phyloP scores from a whole-genome alignment of 2,113 vertebrate species.

The Panurus biarmicus region DNA sequence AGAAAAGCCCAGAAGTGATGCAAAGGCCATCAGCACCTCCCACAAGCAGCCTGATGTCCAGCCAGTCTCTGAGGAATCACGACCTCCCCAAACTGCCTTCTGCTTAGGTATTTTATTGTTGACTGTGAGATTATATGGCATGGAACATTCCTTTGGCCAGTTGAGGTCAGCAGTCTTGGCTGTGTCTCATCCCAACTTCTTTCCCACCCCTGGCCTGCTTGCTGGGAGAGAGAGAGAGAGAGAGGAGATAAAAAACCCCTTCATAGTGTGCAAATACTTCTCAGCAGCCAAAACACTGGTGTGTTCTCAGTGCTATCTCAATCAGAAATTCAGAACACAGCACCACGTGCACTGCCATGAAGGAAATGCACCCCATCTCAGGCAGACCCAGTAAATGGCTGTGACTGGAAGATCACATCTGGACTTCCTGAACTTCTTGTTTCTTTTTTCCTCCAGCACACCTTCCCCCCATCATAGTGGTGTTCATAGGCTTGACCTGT shows the following conservation, averaged over 20 bases:
- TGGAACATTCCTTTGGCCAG: background rate
- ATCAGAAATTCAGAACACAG: background rate
- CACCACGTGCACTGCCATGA: fast-evolving
- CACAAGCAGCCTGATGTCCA: background rate
- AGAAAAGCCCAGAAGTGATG: fast-evolving
- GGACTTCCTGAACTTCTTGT: background rate
- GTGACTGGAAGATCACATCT: background rate
- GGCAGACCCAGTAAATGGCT: background rate
- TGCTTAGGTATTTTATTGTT: background rate
- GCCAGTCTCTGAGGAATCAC: background rate
- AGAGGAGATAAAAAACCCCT: background rate
- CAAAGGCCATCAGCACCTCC: background rate
- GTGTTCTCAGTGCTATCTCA: background rate
- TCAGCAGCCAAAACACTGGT: background rate
- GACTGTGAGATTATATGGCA: background rate
- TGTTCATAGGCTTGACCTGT: background rate
- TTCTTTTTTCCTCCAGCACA: background rate
- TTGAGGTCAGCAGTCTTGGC: background rate
- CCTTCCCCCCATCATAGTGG: fast-evolving
- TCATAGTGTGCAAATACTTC: background rate
- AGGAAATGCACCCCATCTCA: background rate
- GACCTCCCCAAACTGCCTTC: fast-evolving
- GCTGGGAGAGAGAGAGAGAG: background rate
- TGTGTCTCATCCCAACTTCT: background rate
- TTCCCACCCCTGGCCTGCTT: background rate